These are phyloP conservation scores for Loris lydekkerianus DNA, from an alignment of 2,797 vertebrate genomes.

Conservation along the genomic window DNA sequence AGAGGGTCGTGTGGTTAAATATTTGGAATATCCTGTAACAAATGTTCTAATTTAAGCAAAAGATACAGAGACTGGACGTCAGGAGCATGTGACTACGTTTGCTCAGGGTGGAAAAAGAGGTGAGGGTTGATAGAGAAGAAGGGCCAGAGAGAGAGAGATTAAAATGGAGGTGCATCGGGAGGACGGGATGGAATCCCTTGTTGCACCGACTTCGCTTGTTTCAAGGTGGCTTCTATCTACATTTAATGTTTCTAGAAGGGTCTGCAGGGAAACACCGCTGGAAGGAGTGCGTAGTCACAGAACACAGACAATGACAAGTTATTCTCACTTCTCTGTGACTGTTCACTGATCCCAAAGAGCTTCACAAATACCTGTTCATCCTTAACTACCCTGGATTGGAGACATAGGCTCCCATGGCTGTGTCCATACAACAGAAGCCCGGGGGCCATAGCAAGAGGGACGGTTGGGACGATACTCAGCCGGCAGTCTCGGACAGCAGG, in stretches of 20 bases:
- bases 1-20: background rate
- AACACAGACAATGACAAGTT: background rate
- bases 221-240: rapidly evolving
- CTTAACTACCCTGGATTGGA: background rate
- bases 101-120: rapidly evolving
- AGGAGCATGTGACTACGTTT: rapidly evolving
- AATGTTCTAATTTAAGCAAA: background rate
- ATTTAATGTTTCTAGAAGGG: background rate
- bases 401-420: rapidly evolving
- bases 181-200: rapidly evolving
- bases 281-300: background rate
- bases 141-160: background rate
- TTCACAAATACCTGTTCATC: background rate
- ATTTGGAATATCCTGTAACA: background rate
- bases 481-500: rapidly evolving
- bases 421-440: too few species aligned
- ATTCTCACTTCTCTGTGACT: background rate
- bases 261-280: too few species aligned
- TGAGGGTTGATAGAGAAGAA: rapidly evolving
- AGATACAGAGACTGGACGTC: rapidly evolving
- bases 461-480: rapidly evolving
- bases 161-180: background rate
- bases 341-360: background rate
- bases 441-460: too few species aligned
- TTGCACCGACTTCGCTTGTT: background rate